Evolutionary conservation across 2,797 vertebrate genomes (phyloP).

Genomic region (Telmatherina bonti): DNA sequence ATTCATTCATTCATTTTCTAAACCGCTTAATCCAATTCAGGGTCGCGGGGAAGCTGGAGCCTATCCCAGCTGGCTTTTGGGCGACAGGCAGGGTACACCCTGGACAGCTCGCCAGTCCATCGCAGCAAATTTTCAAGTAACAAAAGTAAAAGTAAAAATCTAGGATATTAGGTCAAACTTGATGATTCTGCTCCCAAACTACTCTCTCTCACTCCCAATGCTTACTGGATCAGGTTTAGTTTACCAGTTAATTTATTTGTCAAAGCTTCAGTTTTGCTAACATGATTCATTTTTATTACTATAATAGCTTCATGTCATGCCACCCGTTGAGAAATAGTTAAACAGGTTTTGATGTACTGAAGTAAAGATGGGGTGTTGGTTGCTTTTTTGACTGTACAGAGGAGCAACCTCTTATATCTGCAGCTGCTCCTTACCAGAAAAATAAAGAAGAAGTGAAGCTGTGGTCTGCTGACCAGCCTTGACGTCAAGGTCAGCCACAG

Average conservation of each 20-base stretch:
- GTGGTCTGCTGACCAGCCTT: conserved; percentile 31
- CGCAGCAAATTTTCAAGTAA: too few species aligned
- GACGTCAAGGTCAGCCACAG: conserved; percentile 24
- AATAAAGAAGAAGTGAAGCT: conserved; percentile 46
- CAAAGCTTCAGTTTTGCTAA: not conserved
- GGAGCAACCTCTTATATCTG: not conserved
- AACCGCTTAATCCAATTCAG: too few species aligned
- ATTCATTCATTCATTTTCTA: too few species aligned
- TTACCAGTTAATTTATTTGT: not conserved
- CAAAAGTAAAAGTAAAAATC: too few species aligned
- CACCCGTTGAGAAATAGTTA: not conserved
- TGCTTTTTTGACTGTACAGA: not conserved
- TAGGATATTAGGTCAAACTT: too few species aligned
- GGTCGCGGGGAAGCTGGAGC: too few species aligned
- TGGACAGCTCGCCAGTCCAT: too few species aligned
- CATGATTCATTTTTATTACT: not conserved
- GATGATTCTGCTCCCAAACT: too few species aligned
- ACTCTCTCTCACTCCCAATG: too few species aligned
- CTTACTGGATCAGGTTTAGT: too few species aligned
- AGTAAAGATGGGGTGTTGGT: conserved; percentile 1
- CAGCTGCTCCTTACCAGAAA: conserved; percentile 1
- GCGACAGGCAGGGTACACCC: too few species aligned
- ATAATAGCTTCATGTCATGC: not conserved
- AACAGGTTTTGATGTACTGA: not conserved
- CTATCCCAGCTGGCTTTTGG: too few species aligned